Conservation (phyloP, 2,113 vertebrate genomes). For the Mormyrus lacerda region DNA sequence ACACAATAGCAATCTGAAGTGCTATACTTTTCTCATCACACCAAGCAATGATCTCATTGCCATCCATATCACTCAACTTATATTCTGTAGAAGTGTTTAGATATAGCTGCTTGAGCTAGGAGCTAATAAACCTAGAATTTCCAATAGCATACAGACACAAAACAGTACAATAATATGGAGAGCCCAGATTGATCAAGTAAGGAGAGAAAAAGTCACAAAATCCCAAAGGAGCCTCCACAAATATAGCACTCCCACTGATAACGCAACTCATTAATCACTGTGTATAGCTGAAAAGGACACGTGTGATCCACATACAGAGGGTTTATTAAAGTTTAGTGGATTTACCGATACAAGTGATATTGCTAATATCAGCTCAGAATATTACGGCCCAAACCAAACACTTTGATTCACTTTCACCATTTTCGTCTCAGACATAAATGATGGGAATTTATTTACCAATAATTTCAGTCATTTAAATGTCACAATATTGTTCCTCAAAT, state of each 20-base stretch:
- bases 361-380: neutral
- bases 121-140: neutral
- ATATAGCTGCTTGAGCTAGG: neutral
- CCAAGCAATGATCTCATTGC: neutral
- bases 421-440: neutral
- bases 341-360: neutral
- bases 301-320: neutral
- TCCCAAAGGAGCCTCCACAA: neutral
- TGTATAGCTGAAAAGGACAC: neutral
- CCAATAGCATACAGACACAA: neutral
- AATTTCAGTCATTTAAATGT: neutral
- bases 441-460: neutral
- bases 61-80: neutral
- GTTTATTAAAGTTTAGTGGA: neutral
- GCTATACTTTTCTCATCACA: neutral
- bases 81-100: neutral
- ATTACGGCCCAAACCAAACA: neutral
- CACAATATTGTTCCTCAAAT: neutral
- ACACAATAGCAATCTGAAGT: neutral
- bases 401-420: neutral
- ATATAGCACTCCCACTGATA: neutral
- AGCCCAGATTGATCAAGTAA: neutral
- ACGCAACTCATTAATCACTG: neutral
- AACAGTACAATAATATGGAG: neutral
- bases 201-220: neutral